Evolutionary conservation across 2,797 vertebrate species (phyloP), one percentile per base, ranked within the genome.

Genomic region (Urocyon cinereoargenteus): DNA sequence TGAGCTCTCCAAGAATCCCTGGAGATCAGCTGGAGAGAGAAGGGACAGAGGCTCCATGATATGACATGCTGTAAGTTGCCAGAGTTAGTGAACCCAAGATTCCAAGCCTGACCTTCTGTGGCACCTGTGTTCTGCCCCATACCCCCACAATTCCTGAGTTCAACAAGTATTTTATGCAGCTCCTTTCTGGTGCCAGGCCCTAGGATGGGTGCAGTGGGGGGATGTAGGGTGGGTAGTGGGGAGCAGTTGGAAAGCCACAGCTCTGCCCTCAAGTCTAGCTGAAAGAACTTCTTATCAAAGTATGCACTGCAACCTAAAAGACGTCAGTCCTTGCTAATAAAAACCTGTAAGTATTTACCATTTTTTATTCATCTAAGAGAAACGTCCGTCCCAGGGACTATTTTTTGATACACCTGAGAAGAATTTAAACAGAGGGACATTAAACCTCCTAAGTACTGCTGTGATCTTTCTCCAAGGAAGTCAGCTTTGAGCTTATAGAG

Each of bases 391-490:
- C 36, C 75, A 85, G 75, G 51, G 70, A 61, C 51, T 84, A 6
- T 22, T 64, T 88, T 96, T 45, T 64, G 53, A 51, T 90, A 61
- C 51, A 66, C 24, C n/a, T 87, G 64, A 96, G 61, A 96, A 75
- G 36, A 64, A 90, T 45, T 82, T 59, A 49, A 83, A 84, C 16
- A 31, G 62, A 90, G 53, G 16, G 4, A 34, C 61, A 49, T 86
- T 68, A 87, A 75, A 53, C 36, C 61, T 79, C 15, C 81, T 34
- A 82, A 93, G 70, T 22, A 62, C 59, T 36, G 40, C 66, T 86
- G 5, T 70, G 53, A 68, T 53, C 72, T 77, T 90, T 90, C 89
- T 89, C 40, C 55, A 66, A 68, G 22, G 51, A 88, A 86, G 66
- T 90, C 34, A 82, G 62, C 49, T 72, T 72, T 31, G 36, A 87